Evolutionary conservation across 2,113 vertebrate genomes (phyloP).

Genomic region (Sterna hirundo): DNA sequence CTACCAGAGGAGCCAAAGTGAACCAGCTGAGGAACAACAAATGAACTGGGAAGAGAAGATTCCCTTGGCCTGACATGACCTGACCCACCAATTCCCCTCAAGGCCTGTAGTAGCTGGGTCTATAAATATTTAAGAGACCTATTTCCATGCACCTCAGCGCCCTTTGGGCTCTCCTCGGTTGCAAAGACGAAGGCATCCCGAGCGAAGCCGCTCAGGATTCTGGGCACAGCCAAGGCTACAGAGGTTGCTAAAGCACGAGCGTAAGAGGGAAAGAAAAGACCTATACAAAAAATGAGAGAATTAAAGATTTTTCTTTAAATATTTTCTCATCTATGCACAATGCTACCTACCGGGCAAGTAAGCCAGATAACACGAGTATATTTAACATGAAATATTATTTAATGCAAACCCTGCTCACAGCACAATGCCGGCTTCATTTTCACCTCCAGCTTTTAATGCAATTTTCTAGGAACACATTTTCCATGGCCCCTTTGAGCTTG

Average conservation of each 20-base stretch:
- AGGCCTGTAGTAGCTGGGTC: not conserved
- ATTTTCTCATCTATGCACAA: not conserved
- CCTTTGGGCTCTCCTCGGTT: not conserved
- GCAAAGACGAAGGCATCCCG: not conserved
- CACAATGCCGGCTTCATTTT: not conserved
- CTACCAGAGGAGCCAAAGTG: not conserved
- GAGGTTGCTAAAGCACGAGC: not conserved
- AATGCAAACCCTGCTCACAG: not conserved
- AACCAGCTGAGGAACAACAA: not conserved
- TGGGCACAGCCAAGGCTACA: not conserved
- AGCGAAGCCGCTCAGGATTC: constrained; percentile 7
- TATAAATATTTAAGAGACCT: constrained; percentile 1
- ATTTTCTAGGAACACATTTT: constrained; percentile 3
- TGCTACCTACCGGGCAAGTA: not conserved
- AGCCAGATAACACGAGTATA: not conserved
- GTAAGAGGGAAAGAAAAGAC: not conserved
- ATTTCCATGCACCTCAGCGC: not conserved
- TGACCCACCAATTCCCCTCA: not conserved
- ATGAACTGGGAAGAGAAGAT: not conserved
- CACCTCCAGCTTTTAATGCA: not conserved
- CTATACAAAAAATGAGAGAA: not conserved
- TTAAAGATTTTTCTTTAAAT: not conserved
- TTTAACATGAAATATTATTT: not conserved
- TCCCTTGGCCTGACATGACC: not conserved
- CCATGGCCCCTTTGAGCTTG: not conserved